Percentiles rank a stretch among this genome's conserved stretches.
phyloP scores from a whole-genome alignment of 2,797 vertebrate species.

The Fringilla coelebs region DNA sequence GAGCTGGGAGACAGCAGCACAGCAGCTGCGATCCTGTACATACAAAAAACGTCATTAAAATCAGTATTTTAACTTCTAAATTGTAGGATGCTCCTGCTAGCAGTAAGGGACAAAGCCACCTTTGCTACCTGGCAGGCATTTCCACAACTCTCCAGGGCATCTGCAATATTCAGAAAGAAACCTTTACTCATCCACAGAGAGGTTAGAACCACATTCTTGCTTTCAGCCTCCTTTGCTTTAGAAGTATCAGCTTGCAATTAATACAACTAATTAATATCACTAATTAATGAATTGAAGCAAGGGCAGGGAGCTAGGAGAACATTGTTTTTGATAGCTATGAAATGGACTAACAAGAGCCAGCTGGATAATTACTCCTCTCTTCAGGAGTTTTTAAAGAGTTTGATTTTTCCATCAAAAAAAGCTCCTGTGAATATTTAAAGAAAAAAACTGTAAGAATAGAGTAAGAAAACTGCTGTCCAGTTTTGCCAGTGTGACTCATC shows the following conservation, averaged over 20 bases:
- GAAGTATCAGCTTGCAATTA: constrained; percentile 6
- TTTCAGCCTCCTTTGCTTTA: not conserved
- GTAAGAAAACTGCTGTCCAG: not conserved
- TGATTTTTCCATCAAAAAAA: constrained; percentile 6
- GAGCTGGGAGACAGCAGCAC: not conserved
- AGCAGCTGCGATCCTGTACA: not conserved
- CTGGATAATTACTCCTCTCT: not conserved
- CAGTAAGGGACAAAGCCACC: not conserved
- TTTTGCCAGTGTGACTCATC: not conserved
- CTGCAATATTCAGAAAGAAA: not conserved
- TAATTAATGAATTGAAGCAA: constrained; percentile 19
- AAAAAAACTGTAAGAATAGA: not conserved
- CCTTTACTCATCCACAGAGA: not conserved
- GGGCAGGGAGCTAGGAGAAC: not conserved
- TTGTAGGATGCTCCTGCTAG: not conserved
- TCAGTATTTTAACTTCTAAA: not conserved
- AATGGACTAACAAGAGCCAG: not conserved
- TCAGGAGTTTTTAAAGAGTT: not conserved
- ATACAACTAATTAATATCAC: constrained; percentile 22
- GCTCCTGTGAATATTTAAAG: not conserved
- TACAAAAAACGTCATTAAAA: not conserved
- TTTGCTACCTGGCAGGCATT: not conserved
- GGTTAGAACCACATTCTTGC: not conserved
- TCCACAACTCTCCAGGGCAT: not conserved
- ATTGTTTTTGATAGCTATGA: not conserved